Evolutionary conservation across 1,140 invertebrate genomes (phyloP).

Genomic region (Paraescarpia echinospica): DNA sequence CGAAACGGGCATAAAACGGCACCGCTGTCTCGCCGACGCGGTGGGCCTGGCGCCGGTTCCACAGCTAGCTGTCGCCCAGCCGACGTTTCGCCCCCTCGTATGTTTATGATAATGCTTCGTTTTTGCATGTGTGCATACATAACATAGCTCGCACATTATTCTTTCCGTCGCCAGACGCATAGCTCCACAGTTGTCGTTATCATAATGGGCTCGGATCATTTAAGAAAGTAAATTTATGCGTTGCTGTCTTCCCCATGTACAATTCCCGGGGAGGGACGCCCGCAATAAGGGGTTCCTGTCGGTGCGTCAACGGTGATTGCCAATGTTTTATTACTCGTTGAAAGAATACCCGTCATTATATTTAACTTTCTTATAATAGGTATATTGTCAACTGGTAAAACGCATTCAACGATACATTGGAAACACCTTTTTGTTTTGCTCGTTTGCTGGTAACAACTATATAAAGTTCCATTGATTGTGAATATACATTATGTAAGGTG

Average conservation of each 20-base stretch:
- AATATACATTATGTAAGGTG: too few species aligned
- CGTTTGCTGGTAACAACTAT: too few species aligned
- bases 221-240: neutral
- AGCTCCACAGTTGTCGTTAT: neutral
- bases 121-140: neutral
- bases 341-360: neutral
- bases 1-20: neutral
- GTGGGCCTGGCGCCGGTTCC: neutral
- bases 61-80: neutral
- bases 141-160: neutral
- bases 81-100: neutral
- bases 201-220: neutral
- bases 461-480: too few species aligned
- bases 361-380: neutral
- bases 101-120: constrained; percentile 1
- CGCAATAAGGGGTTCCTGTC: neutral
- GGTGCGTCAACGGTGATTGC: neutral
- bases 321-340: neutral
- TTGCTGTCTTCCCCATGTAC: neutral
- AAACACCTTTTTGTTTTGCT: too few species aligned
- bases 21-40: neutral
- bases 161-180: neutral
- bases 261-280: too few species aligned
- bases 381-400: neutral
- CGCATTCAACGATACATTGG: neutral